These are phyloP conservation scores for Leptopilina boulardi DNA, from an alignment of 1,140 invertebrate species.

Conservation along the genomic window DNA sequence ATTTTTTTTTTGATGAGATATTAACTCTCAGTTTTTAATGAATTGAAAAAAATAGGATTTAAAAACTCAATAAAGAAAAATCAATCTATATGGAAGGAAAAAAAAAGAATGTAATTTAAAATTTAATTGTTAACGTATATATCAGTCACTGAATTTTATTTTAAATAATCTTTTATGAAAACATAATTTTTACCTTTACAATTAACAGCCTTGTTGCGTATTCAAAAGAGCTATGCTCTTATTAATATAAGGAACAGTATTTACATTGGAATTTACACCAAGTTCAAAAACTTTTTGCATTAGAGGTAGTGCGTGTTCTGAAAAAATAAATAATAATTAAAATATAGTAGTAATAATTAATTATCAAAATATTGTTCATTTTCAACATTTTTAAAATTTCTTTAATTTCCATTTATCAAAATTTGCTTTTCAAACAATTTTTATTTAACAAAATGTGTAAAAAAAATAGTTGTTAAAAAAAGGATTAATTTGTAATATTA, in stretches of 20 bases:
- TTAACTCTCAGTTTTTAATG: no score
- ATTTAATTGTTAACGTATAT: neutral
- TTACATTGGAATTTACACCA: slow-evolving; percentile 87
- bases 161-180: neutral
- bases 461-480: slow-evolving; percentile 1
- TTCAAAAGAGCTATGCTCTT: slow-evolving; percentile 89
- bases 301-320: slow-evolving; percentile 87
- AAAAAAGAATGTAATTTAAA: neutral
- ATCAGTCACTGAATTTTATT: slow-evolving; percentile 3
- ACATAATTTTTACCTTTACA: slow-evolving; percentile 43
- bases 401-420: slow-evolving; percentile 38
- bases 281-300: slow-evolving; percentile 89
- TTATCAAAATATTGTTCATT: no score
- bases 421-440: no score
- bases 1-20: neutral
- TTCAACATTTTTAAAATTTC: neutral
- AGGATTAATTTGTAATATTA: slow-evolving; percentile 26
- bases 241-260: slow-evolving; percentile 85
- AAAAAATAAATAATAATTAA: slow-evolving; percentile 61
- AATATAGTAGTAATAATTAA: slow-evolving; percentile 7
- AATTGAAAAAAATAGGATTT: no score
- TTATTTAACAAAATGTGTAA: no score
- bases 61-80: no score
- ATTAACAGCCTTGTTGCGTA: slow-evolving; percentile 87
- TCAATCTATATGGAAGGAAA: neutral